Base-by-base conservation (phyloP, 2,113 vertebrate genomes). In the Toxotes jaculatrix region DNA sequence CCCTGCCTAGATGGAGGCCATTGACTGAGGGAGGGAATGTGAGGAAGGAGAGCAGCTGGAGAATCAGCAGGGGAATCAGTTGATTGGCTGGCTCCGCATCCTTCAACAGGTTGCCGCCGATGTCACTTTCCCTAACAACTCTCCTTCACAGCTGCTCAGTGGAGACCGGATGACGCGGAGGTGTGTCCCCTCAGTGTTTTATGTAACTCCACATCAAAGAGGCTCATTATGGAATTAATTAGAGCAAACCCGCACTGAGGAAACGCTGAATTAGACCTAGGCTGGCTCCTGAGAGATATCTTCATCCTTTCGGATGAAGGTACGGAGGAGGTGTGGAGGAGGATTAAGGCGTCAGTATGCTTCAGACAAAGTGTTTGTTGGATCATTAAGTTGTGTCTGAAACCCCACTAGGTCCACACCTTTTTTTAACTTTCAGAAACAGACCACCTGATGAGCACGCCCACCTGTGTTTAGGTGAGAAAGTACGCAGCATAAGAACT, bases 211-310 rank as follows among this genome's bases (percentile, higher is more conserved):
- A 79, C 79, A 92, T 91, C 79, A 92, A 81, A 87, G 43, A 64
- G 71, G 49, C 79, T 91, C 84, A 91, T 94, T 92, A 92, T 55
- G 74, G 75, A 69, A 91, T 85, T 92, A 91, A 94, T 92, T 92
- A 92, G 90, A 86, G 75, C 85, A 79, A 77, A 71, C 47, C 68
- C 71, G 77, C 80, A 82, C 60, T 23, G 73, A 83, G 75, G 65
- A 59, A 66, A 51, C 43, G 42, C 72, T 47, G 43, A 89, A 92
- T 86, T 88, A 88, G 82, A 84, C 59, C 57, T 49, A 6, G 55
- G 63, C 47, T 43, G 57, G n/a, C 59, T 89, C 89, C 82, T 57
- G 40, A 79, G 88, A 92, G 74, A 55, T 3, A 7, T 34, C 64
- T 62, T 43, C 65, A 60, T 71, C 70, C 49, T 64, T 68, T 36